phyloP scores from a whole-genome alignment of 2,797 vertebrate genomes.

The Eleutherodactylus coqui region DNA sequence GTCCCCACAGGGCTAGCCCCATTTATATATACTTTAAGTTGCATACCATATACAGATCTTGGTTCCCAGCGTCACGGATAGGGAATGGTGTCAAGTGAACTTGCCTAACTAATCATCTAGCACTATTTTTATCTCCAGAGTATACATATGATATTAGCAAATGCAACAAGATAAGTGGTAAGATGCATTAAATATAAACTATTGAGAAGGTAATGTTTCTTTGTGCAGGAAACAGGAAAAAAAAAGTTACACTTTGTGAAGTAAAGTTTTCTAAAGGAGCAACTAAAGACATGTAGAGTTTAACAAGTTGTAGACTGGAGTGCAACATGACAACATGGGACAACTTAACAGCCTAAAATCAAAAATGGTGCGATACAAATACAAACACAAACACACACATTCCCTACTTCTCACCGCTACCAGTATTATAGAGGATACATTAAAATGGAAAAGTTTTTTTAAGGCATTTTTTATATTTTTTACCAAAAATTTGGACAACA shows the following conservation, averaged over 20 bases:
- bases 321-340: neutral
- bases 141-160: slow-evolving; percentile 73
- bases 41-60: slow-evolving; percentile 70
- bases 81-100: slow-evolving; percentile 70
- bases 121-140: slow-evolving; percentile 74
- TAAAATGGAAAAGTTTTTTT: neutral
- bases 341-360: neutral
- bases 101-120: slow-evolving; percentile 70
- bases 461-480: neutral
- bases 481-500: neutral
- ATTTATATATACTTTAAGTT: slow-evolving; percentile 68
- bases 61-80: slow-evolving; percentile 67
- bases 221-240: slow-evolving; percentile 68
- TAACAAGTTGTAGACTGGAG: neutral
- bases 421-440: neutral
- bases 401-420: neutral
- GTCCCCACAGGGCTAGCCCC: slow-evolving; percentile 62
- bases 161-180: slow-evolving; percentile 68
- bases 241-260: slow-evolving; percentile 5
- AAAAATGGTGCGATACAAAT: neutral
- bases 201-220: slow-evolving; percentile 67
- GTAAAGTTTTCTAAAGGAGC: neutral
- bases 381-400: neutral
- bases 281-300: neutral
- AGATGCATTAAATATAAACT: slow-evolving; percentile 66